These are phyloP conservation scores for Lepidurus couesii DNA, from an alignment of 1,140 invertebrate genomes.

Conservation along the genomic window DNA sequence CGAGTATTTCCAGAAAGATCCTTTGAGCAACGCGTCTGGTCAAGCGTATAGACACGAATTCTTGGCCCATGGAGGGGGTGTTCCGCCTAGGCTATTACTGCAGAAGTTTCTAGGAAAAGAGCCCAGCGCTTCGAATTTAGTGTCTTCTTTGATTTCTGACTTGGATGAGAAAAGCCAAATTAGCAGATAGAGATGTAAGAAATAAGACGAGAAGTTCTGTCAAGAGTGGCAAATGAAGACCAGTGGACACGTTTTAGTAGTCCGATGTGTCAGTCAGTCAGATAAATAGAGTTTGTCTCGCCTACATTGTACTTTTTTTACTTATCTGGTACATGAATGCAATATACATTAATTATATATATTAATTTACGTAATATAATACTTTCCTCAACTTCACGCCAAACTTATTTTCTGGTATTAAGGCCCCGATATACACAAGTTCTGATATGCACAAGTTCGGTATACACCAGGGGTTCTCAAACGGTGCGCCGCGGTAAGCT, in stretches of 20 bases:
- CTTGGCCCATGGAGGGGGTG: constrained; percentile 81
- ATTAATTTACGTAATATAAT: not conserved
- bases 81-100: constrained; percentile 65
- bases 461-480: no score
- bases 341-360: not conserved
- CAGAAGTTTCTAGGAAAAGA: constrained; percentile 63
- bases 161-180: constrained; percentile 43
- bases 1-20: constrained; percentile 73
- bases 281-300: not conserved
- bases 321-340: not conserved
- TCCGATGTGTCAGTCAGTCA: constrained; percentile 6
- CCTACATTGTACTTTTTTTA: not conserved
- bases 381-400: not conserved
- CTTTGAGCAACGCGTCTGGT: constrained; percentile 68
- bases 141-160: constrained; percentile 50
- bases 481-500: no score
- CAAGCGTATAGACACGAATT: constrained; percentile 70
- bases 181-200: constrained; percentile 24
- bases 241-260: constrained; percentile 6
- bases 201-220: no score
- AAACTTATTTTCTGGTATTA: not conserved
- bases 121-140: constrained; percentile 55
- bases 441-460: no score
- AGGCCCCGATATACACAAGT: no score
- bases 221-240: not conserved